Base-by-base conservation (phyloP, 2,797 vertebrate genomes). In the Sebastiscus albofasciatus region DNA sequence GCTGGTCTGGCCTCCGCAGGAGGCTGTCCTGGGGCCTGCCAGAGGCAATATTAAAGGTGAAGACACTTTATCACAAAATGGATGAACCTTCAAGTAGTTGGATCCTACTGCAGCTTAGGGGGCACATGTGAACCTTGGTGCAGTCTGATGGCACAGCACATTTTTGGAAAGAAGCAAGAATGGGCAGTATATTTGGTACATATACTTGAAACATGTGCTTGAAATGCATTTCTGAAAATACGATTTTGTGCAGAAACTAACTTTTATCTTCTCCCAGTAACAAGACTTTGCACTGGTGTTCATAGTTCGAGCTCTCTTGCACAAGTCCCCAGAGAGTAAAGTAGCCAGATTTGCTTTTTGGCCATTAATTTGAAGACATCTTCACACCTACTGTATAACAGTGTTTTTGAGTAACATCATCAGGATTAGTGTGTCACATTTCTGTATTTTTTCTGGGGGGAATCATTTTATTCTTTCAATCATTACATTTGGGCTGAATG, bases 41-140 rank as follows among this genome's bases (percentile, higher is more conserved):
- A 31, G 71, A 80, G 80, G 83, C 72, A 49, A 76, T 80, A 80
- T 77, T 82, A 79, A 87, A 91, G 78, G 75, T 84, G 75, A 86
- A 81, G 70, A 72, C 79, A 77, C 71, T 89, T 85, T 39, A 86
- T 89, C 84, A 87, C 60, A 66, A 81, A 89, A 82, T 69, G 65
- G 65, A 87, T 85, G 79, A 79, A 87, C 80, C 72, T 77, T 84
- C 85, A 59, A 56, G 54, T 72, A 60, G 83, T 24, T 84, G 60
- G 75, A 64, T 81, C 20, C 22, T 54, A 56, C 76, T 39, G 80
- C 68, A 24, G 52, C 78, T 81, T 46, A 6, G 67, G 59, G 66
- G 54, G 55, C 27, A 73, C 4, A 27, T 79, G 49, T 78, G 54
- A 82, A 52, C 72, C 49, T 72, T 61, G 70, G 58, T 42, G 65